Evolutionary conservation across 2,888 invertebrate genomes (phyloP).

Genomic region (Amblyteles armatorius): DNA sequence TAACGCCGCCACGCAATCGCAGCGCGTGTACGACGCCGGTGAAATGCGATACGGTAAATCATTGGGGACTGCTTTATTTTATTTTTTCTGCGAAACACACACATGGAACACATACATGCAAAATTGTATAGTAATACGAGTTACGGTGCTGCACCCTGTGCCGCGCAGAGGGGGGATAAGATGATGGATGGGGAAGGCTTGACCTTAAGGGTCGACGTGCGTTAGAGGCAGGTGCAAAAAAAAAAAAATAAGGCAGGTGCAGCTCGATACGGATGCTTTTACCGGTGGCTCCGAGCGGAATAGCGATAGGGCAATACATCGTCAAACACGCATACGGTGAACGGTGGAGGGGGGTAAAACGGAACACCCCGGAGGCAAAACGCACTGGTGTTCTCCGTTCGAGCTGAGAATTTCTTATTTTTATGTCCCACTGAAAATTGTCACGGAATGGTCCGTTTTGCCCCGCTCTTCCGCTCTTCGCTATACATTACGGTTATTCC

Average conservation of each 20-base stretch:
- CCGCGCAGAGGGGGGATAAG: slow-evolving; percentile 15
- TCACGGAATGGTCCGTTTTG: too few species aligned
- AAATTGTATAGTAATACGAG: background rate
- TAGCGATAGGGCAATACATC: background rate
- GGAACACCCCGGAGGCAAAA: too few species aligned
- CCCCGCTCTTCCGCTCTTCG: background rate
- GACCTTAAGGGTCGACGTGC: slow-evolving; percentile 53
- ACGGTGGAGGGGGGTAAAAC: background rate
- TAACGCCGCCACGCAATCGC: slow-evolving; percentile 30
- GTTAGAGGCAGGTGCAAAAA: slow-evolving; percentile 42
- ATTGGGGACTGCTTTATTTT: slow-evolving; percentile 29
- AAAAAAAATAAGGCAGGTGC: slow-evolving; percentile 42
- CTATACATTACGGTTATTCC: background rate
- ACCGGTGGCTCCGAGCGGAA: background rate
- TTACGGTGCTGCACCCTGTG: slow-evolving; percentile 11
- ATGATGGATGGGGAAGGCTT: slow-evolving; percentile 41
- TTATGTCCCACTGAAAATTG: too few species aligned
- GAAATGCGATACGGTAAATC: slow-evolving; percentile 59
- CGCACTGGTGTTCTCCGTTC: too few species aligned
- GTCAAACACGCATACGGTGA: background rate
- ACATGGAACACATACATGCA: background rate
- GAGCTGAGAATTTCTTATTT: too few species aligned
- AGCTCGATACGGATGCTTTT: slow-evolving; percentile 14
- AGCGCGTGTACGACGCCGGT: slow-evolving; percentile 44
- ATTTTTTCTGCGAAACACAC: slow-evolving; percentile 26